A percentile compares a stretch with the other conserved stretches of the same genome.
These are phyloP conservation scores for Homarus americanus DNA, from an alignment of 1,140 invertebrate genomes.

Conservation along the genomic window DNA sequence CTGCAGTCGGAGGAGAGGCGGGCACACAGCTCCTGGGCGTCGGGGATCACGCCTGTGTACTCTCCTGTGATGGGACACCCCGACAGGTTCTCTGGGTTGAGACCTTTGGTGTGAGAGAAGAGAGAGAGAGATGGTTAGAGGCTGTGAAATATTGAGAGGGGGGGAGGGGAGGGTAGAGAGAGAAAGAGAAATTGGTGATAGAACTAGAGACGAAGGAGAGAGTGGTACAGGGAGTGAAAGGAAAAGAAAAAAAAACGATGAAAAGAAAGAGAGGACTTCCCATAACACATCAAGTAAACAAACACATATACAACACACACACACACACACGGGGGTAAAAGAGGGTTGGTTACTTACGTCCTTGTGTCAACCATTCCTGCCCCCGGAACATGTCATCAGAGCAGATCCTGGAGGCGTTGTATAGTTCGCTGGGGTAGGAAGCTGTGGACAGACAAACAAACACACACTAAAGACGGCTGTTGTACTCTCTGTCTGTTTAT, in stretches of 20 bases:
- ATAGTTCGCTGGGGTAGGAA: slow-evolving; percentile 43
- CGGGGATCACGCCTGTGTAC: slow-evolving; percentile 84
- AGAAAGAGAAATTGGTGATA: too few relatives aligned
- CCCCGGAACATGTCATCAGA: slow-evolving; percentile 73
- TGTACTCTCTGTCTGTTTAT: background rate
- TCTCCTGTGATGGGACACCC: slow-evolving; percentile 86
- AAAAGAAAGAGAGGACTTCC: background rate
- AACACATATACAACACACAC: background rate
- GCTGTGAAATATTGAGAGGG: background rate
- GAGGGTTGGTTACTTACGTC: slow-evolving; percentile 62
- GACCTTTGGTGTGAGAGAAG: slow-evolving; percentile 24
- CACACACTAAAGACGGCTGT: background rate
- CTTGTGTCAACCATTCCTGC: slow-evolving; percentile 72
- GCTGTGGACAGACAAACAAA: slow-evolving; percentile 16
- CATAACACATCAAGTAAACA: background rate
- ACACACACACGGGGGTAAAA: background rate
- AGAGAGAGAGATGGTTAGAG: background rate
- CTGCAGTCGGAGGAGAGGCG: slow-evolving; percentile 85
- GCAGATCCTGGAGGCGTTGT: slow-evolving; percentile 72
- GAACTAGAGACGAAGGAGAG: too few relatives aligned
- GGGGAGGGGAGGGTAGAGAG: background rate
- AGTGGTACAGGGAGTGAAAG: background rate
- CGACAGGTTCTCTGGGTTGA: slow-evolving; percentile 77
- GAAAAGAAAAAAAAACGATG: background rate
- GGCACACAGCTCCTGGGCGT: slow-evolving; percentile 83